Percentiles rank a stretch among this genome's conserved stretches.
Conservation (phyloP, 2,797 vertebrate species). For the Lutjanus argentimaculatus region DNA sequence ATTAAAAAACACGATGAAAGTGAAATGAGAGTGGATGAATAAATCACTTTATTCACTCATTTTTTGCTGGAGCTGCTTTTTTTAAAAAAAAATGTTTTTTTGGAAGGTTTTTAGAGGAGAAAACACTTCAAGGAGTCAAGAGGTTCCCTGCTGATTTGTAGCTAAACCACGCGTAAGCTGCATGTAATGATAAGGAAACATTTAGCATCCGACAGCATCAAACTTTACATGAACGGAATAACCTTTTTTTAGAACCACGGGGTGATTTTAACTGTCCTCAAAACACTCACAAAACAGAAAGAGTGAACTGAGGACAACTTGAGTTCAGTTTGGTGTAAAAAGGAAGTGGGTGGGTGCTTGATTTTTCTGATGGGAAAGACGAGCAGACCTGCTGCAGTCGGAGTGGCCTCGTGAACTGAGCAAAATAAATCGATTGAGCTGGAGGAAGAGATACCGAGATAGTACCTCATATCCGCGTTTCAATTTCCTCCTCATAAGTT, state of each 20-base stretch:
- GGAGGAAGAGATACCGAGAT: background rate
- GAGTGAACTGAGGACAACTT: background rate
- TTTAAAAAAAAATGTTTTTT: background rate
- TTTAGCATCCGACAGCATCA: background rate
- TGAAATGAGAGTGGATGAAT: background rate
- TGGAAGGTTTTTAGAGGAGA: background rate
- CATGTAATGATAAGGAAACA: background rate
- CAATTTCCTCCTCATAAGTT: background rate
- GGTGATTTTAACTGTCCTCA: background rate
- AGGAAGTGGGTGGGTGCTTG: background rate
- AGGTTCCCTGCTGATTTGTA: background rate
- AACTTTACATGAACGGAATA: conserved; percentile 1
- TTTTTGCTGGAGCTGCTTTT: background rate
- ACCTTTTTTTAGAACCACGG: background rate
- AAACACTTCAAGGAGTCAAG: background rate
- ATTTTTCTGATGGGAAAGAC: background rate
- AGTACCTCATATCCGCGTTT: background rate
- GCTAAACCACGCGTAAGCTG: background rate
- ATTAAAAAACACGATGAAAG: conserved; percentile 12
- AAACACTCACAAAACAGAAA: background rate
- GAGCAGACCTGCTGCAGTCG: background rate
- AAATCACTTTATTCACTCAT: background rate
- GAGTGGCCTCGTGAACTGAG: conserved; percentile 10
- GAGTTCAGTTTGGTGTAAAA: background rate
- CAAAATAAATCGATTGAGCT: background rate